phyloP scores from a whole-genome alignment of 2,113 vertebrate genomes.

The Podilymbus podiceps region DNA sequence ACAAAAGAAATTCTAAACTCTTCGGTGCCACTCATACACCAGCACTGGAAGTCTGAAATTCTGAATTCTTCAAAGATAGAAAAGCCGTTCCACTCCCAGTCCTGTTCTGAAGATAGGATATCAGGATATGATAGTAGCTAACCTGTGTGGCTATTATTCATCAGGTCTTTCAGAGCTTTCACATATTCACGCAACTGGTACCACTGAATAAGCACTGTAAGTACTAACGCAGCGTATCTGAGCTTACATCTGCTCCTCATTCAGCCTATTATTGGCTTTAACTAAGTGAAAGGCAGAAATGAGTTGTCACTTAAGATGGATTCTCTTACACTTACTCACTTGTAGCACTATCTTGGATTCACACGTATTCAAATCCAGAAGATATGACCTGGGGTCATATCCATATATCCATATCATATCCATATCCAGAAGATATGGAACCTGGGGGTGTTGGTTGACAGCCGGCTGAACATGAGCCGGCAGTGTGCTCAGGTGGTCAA shows the following conservation, averaged over 20 bases:
- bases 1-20: background rate
- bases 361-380: background rate
- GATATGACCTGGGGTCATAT: too few relatives aligned
- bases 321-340: background rate
- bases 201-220: background rate
- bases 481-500: too few relatives aligned
- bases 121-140: background rate
- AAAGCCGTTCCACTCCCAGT: background rate
- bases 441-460: too few relatives aligned
- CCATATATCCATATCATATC: too few relatives aligned
- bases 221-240: background rate
- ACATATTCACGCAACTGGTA: background rate
- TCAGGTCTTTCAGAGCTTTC: background rate
- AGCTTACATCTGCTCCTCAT: background rate
- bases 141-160: background rate
- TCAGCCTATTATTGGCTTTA: conserved; percentile 22
- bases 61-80: background rate
- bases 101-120: background rate
- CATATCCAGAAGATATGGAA: too few relatives aligned
- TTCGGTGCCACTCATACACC: background rate
- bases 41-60: background rate
- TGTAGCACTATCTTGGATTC: background rate
- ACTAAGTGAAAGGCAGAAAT: conserved; percentile 23
- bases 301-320: conserved; percentile 27
- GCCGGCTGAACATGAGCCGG: too few relatives aligned